phyloP scores from a whole-genome alignment of 2,888 invertebrate genomes.

The Cotesia congregata region DNA sequence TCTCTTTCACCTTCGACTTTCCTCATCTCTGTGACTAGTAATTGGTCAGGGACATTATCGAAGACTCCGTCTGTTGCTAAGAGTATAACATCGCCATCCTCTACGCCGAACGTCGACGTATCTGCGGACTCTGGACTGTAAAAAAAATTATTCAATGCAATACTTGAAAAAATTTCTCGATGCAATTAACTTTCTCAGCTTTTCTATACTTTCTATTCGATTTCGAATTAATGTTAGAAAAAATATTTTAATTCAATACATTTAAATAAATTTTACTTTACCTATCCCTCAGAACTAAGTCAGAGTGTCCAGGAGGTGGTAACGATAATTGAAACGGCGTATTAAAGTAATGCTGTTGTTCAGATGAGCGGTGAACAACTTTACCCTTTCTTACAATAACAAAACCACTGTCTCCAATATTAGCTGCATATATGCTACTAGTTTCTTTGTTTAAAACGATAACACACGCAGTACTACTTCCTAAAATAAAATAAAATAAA shows the following conservation, averaged over 20 bases:
- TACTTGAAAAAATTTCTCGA: background rate
- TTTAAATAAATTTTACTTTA: slow-evolving; percentile 58
- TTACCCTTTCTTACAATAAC: slow-evolving; percentile 90
- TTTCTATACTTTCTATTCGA: background rate
- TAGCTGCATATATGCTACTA: slow-evolving; percentile 93
- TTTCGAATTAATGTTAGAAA: background rate
- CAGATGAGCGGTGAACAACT: slow-evolving; percentile 92
- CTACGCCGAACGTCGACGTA: slow-evolving; percentile 87
- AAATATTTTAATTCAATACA: background rate
- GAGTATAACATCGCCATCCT: slow-evolving; percentile 94
- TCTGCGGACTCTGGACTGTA: slow-evolving; percentile 92
- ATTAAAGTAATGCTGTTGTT: slow-evolving; percentile 99
- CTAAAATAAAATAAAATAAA: slow-evolving; percentile 70
- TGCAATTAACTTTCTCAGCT: background rate
- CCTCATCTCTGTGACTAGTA: slow-evolving; percentile 88
- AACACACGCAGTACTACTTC: slow-evolving; percentile 98
- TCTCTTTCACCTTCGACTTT: slow-evolving; percentile 81
- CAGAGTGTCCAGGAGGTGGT: slow-evolving; percentile 91
- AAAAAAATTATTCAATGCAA: background rate
- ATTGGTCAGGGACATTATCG: slow-evolving; percentile 95
- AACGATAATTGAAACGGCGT: slow-evolving; percentile 97
- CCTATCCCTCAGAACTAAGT: slow-evolving; percentile 92
- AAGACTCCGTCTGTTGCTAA: slow-evolving; percentile 98
- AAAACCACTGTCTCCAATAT: slow-evolving; percentile 99
- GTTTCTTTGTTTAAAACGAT: slow-evolving; percentile 93